Evolutionary conservation across 2,888 invertebrate genomes (phyloP).

Genomic region (Ceramica pisi): DNA sequence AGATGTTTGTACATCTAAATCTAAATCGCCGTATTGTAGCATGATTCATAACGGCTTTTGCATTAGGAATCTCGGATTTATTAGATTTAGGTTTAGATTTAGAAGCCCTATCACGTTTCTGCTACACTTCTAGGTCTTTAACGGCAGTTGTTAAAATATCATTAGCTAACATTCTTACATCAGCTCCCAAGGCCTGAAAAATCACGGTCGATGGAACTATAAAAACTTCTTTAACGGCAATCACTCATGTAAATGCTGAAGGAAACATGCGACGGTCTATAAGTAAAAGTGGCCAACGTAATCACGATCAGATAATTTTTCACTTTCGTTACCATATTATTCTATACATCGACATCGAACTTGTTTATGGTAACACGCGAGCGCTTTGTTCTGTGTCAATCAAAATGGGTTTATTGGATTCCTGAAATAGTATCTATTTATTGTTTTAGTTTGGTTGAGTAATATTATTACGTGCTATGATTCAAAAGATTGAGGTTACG

Average conservation of each 20-base stretch:
- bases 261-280: conserved; percentile 48
- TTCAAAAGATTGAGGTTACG: not conserved
- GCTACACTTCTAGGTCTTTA: not conserved
- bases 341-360: conserved; percentile 43
- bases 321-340: conserved; percentile 60
- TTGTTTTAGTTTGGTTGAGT: conserved; percentile 8
- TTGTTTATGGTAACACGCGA: conserved; percentile 52
- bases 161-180: conserved; percentile 19
- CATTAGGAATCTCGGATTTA: not conserved
- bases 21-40: not conserved
- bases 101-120: conserved; percentile 5
- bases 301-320: conserved; percentile 61
- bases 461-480: not conserved
- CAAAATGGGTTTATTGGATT: conserved; percentile 35
- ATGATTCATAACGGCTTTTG: conserved; percentile 3
- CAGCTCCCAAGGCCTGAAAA: conserved; percentile 24
- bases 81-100: conserved; percentile 7
- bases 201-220: conserved; percentile 13
- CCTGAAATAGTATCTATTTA: conserved; percentile 15
- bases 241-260: conserved; percentile 50
- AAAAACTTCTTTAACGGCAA: conserved; percentile 26
- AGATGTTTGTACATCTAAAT: too few relatives aligned
- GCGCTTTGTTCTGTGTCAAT: conserved; percentile 21
- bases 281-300: conserved; percentile 61
- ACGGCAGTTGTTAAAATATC: conserved; percentile 14